Evolutionary conservation across 2,113 vertebrate species (phyloP).

Genomic region (Nycticryphes semicollaris): DNA sequence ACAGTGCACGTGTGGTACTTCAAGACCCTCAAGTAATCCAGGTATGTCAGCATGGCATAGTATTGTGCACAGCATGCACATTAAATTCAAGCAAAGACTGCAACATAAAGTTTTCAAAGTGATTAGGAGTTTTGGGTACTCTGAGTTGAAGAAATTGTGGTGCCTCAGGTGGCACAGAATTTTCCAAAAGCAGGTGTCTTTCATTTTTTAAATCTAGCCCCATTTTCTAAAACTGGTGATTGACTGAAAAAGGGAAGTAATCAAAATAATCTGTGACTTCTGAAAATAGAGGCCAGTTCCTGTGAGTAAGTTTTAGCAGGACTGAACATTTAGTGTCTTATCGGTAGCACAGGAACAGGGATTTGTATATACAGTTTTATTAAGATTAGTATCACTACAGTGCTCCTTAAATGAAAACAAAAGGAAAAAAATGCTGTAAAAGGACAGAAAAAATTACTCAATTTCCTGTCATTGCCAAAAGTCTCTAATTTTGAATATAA

Average conservation of each 20-base stretch:
- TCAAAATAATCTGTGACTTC: background rate
- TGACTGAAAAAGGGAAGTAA: background rate
- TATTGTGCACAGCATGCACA: background rate
- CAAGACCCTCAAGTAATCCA: background rate
- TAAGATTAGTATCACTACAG: constrained; percentile 38
- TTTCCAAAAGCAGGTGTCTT: background rate
- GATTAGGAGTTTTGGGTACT: background rate
- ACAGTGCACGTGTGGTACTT: background rate
- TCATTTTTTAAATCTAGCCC: background rate
- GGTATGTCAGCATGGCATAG: accelerated
- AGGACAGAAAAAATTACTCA: constrained; percentile 47
- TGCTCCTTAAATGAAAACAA: constrained; percentile 31
- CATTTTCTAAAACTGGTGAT: background rate
- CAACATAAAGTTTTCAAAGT: background rate
- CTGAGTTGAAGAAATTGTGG: background rate
- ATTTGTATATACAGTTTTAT: constrained; percentile 51
- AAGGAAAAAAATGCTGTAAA: background rate
- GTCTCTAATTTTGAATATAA: constrained; percentile 37
- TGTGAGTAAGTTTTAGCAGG: constrained; percentile 1
- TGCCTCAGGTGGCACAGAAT: background rate
- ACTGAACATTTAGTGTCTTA: background rate
- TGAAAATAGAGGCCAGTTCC: constrained; percentile 32
- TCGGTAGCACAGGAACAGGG: constrained; percentile 18
- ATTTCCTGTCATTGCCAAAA: constrained; percentile 22
- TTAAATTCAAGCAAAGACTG: background rate